A percentile compares a stretch with the other conserved stretches of the same genome.
Evolutionary conservation across 2,888 invertebrate species (phyloP).

Genomic region (Drosophila atripex): DNA sequence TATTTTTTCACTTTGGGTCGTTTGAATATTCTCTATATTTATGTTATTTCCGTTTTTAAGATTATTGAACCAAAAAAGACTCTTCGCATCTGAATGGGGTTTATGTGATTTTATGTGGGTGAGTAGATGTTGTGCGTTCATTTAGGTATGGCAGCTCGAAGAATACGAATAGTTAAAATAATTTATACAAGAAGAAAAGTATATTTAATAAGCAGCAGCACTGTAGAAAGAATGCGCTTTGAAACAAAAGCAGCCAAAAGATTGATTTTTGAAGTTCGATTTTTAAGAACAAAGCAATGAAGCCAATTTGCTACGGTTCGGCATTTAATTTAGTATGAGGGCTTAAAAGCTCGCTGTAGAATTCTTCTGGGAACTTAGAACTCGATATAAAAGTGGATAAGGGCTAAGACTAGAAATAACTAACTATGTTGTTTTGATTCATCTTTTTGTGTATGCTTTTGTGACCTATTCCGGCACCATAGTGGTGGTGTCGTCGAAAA

Average conservation of each 20-base stretch:
- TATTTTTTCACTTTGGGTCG: conserved; percentile 27
- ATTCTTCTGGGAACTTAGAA: conserved; percentile 34
- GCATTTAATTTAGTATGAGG: conserved; percentile 28
- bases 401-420: conserved; percentile 72
- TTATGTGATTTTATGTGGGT: conserved; percentile 28
- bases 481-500: conserved; percentile 19
- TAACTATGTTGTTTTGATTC: conserved; percentile 51
- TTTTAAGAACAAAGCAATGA: conserved; percentile 70
- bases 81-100: conserved; percentile 52
- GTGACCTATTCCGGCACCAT: conserved; percentile 40
- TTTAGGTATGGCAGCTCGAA: conserved; percentile 74
- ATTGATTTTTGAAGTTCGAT: conserved; percentile 9
- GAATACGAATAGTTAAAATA: conserved; percentile 59
- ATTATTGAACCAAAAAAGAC: conserved; percentile 60
- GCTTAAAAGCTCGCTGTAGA: conserved; percentile 27
- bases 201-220: conserved; percentile 38
- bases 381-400: conserved; percentile 8
- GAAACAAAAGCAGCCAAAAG: conserved; percentile 27
- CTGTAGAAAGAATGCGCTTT: conserved; percentile 20
- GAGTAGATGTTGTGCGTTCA: conserved; percentile 31
- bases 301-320: conserved; percentile 76
- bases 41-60: conserved; percentile 2
- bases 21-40: neutral
- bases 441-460: neutral
- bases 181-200: conserved; percentile 34